phyloP scores from a whole-genome alignment of 2,888 invertebrate genomes.

The Mimumesa dahlbomi region DNA sequence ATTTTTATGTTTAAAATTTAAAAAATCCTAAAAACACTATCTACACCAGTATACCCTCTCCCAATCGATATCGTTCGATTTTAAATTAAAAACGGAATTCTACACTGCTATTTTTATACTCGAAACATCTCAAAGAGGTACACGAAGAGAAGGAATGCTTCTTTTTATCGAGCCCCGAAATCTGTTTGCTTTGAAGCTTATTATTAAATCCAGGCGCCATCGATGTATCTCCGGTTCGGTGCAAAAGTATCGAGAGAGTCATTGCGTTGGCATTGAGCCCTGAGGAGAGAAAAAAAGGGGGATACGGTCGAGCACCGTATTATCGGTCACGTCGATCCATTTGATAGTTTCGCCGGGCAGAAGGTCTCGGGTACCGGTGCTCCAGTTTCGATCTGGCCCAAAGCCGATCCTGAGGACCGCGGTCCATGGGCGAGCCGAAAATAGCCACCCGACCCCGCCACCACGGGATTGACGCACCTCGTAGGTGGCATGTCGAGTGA shows the following conservation, averaged over 20 bases:
- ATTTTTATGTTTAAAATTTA: too few species aligned
- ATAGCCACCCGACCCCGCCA: slow-evolving; percentile 65
- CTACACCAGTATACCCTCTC: too few species aligned
- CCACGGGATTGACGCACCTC: slow-evolving; percentile 18
- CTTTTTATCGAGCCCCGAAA: not conserved
- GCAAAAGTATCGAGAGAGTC: not conserved
- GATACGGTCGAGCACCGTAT: not conserved
- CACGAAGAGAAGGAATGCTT: not conserved
- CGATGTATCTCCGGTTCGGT: not conserved
- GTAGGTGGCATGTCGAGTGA: slow-evolving; percentile 31
- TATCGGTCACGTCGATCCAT: slow-evolving; percentile 31
- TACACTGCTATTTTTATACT: too few species aligned
- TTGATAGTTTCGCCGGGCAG: slow-evolving; percentile 22
- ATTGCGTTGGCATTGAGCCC: slow-evolving; percentile 1
- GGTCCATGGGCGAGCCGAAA: slow-evolving; percentile 59
- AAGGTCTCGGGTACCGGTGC: slow-evolving; percentile 27
- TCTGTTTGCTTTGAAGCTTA: not conserved
- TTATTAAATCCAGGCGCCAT: not conserved
- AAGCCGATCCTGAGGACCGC: slow-evolving; percentile 42
- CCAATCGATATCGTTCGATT: too few species aligned
- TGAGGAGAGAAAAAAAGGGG: not conserved
- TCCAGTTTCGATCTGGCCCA: slow-evolving; percentile 55
- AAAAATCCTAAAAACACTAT: too few species aligned
- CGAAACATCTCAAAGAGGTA: not conserved
- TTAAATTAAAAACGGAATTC: too few species aligned